Conservation (phyloP, 2,888 invertebrate species). For the Rhingia campestris region DNA sequence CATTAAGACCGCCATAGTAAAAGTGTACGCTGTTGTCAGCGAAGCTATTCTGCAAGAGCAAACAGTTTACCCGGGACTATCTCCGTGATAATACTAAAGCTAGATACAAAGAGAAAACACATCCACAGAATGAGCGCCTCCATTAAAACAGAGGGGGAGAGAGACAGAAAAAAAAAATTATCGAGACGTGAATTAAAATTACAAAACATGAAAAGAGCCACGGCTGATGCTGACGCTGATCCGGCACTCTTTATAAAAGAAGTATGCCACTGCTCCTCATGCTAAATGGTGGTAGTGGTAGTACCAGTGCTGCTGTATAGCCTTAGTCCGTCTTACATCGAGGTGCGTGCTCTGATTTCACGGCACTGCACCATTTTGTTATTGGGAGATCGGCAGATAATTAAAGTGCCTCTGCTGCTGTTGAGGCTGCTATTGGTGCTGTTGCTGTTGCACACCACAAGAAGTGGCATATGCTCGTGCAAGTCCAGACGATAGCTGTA, state of each 20-base stretch:
- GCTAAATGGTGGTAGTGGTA: slow-evolving; percentile 14
- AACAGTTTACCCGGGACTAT: slow-evolving; percentile 42
- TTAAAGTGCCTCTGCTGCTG: slow-evolving; percentile 56
- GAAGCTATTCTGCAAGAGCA: slow-evolving; percentile 28
- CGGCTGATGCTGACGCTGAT: neutral
- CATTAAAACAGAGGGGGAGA: slow-evolving; percentile 10
- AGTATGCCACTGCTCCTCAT: slow-evolving; percentile 22
- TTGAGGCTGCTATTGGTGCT: slow-evolving; percentile 7
- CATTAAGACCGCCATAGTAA: slow-evolving; percentile 41
- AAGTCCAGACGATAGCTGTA: slow-evolving; percentile 19
- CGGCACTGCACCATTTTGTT: slow-evolving; percentile 62
- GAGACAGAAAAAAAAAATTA: slow-evolving; percentile 17
- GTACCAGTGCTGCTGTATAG: slow-evolving; percentile 15
- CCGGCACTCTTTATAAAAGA: slow-evolving; percentile 7
- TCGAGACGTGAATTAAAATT: slow-evolving; percentile 42
- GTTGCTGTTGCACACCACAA: neutral
- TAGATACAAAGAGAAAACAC: slow-evolving; percentile 19
- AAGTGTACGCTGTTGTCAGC: slow-evolving; percentile 6
- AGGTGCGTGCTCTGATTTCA: slow-evolving; percentile 72
- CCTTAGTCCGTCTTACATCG: neutral
- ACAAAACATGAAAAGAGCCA: slow-evolving; percentile 28
- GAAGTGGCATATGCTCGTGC: slow-evolving; percentile 5
- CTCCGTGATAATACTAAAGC: slow-evolving; percentile 22
- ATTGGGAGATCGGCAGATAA: slow-evolving; percentile 58
- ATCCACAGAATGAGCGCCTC: neutral